Percentiles rank a stretch among this genome's conserved stretches.
Evolutionary conservation across 2,888 invertebrate genomes (phyloP).

Genomic region (Nephrotoma flavescens): DNA sequence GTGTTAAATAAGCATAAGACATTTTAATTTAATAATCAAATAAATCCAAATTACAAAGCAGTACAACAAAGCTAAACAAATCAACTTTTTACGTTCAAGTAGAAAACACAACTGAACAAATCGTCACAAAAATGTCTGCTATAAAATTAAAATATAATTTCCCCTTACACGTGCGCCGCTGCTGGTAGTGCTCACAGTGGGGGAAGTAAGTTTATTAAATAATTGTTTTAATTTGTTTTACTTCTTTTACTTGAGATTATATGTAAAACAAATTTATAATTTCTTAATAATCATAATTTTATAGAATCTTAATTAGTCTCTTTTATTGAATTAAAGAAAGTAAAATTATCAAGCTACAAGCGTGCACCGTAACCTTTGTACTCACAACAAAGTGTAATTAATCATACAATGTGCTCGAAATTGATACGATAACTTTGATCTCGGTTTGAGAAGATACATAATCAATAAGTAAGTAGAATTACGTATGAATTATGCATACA

Average conservation of each 20-base stretch:
- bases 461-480: too few species aligned
- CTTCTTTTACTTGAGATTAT: background rate
- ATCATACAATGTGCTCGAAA: too few species aligned
- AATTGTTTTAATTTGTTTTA: background rate
- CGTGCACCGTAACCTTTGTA: too few species aligned
- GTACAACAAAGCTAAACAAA: background rate
- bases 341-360: too few species aligned
- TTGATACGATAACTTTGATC: too few species aligned
- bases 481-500: too few species aligned
- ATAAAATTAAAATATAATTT: background rate
- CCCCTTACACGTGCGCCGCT: background rate
- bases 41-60: background rate
- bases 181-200: background rate
- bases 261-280: background rate
- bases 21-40: constrained; percentile 17
- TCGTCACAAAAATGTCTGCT: background rate
- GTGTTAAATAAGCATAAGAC: constrained; percentile 50
- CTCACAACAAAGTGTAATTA: too few species aligned
- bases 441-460: too few species aligned
- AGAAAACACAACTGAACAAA: background rate
- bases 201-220: background rate
- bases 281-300: background rate
- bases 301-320: background rate
- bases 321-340: too few species aligned
- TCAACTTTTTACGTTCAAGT: background rate